phyloP scores from a whole-genome alignment of 2,888 invertebrate genomes.

The Lithophane leautieri region DNA sequence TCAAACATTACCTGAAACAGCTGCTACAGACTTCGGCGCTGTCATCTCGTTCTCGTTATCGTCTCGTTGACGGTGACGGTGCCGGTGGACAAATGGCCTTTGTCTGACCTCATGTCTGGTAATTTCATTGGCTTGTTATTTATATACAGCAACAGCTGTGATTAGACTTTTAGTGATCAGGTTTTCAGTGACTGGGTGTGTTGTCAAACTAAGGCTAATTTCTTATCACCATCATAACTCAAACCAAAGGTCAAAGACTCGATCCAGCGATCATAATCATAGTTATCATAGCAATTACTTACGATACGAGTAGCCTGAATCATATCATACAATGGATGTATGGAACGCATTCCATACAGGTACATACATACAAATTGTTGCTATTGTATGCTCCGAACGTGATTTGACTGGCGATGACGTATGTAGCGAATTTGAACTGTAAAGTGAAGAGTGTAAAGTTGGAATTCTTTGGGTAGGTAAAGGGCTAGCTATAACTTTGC shows the following conservation, averaged over 20 bases:
- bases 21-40: too few relatives aligned
- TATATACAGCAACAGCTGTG: background rate
- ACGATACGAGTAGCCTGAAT: constrained; percentile 45
- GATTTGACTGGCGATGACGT: constrained; percentile 51
- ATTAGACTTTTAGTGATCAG: too few relatives aligned
- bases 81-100: background rate
- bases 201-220: background rate
- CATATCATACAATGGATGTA: constrained; percentile 59
- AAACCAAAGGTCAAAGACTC: constrained; percentile 44
- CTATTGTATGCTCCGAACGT: constrained; percentile 60
- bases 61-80: too few relatives aligned
- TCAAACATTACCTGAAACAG: too few relatives aligned
- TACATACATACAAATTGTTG: constrained; percentile 57
- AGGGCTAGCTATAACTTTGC: constrained; percentile 42
- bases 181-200: background rate
- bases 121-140: background rate
- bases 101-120: background rate
- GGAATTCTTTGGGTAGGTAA: constrained; percentile 7
- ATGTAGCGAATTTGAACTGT: constrained; percentile 41
- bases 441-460: constrained; percentile 18
- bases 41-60: too few relatives aligned
- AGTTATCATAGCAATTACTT: constrained; percentile 38
- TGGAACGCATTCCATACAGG: constrained; percentile 56
- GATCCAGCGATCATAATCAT: constrained; percentile 7
- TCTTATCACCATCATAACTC: background rate